Percentiles rank a stretch among this genome's conserved stretches.
These are phyloP conservation scores for Holothuria glaberrima DNA, from an alignment of 35 echinoderm and acorn worm genomes.

Conservation along the genomic window DNA sequence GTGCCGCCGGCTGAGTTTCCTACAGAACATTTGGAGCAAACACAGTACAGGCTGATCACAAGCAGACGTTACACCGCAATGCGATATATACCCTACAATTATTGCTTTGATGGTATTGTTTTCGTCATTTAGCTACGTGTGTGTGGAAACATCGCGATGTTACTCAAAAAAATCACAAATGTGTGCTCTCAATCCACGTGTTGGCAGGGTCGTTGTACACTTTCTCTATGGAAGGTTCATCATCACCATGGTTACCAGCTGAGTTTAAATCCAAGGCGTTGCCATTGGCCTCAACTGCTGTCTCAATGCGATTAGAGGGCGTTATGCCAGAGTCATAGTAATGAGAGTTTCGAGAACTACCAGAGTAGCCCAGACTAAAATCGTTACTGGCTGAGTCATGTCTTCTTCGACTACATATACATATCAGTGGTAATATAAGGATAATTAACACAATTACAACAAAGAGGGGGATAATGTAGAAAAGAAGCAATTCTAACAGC, in stretches of 20 bases:
- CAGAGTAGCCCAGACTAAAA: too few relatives aligned
- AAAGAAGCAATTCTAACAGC: not conserved
- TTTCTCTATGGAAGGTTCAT: not conserved
- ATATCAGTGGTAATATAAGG: conserved; percentile 21
- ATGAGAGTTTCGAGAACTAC: not conserved
- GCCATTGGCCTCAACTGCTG: not conserved
- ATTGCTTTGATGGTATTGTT: too few relatives aligned
- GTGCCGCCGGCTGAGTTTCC: too few relatives aligned
- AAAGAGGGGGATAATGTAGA: conserved; percentile 4
- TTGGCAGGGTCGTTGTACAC: conserved; percentile 34
- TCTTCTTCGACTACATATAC: conserved; percentile 19
- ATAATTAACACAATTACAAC: conserved; percentile 13
- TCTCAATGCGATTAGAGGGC: not conserved
- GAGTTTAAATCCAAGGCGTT: not conserved
- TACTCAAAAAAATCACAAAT: not conserved
- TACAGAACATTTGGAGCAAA: too few relatives aligned
- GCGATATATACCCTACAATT: too few relatives aligned
- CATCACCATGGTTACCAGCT: not conserved
- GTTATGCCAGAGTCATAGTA: not conserved
- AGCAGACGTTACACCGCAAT: too few relatives aligned
- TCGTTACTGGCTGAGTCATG: too few relatives aligned
- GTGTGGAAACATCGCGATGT: too few relatives aligned
- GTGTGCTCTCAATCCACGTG: conserved; percentile 23
- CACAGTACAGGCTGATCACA: too few relatives aligned
- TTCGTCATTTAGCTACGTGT: too few relatives aligned